Conservation (phyloP, 2,113 vertebrate species). For the Calonectris borealis region DNA sequence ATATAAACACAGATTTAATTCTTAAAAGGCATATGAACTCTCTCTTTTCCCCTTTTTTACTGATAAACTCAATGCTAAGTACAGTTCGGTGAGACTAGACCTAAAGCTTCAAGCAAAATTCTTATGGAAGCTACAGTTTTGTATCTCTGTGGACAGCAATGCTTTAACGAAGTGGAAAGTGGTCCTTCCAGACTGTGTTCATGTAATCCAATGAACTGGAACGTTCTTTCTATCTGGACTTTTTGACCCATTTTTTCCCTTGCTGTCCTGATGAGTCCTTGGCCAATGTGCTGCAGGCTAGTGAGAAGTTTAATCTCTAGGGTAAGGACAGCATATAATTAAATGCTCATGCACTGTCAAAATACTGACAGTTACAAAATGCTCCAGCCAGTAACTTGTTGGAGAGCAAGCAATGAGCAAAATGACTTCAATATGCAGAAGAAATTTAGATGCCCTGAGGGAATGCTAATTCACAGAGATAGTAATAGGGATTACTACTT, state of each 20-base stretch:
- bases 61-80: background rate
- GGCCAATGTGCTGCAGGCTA: background rate
- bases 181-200: background rate
- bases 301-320: background rate
- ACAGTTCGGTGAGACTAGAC: background rate
- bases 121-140: background rate
- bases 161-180: background rate
- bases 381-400: background rate
- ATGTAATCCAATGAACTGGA: background rate
- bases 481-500: constrained; percentile 11
- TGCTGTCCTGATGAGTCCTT: background rate
- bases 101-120: background rate
- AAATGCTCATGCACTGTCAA: constrained; percentile 29
- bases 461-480: constrained; percentile 17
- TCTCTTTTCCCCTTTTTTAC: background rate
- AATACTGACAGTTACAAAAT: constrained; percentile 24
- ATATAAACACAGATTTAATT: background rate
- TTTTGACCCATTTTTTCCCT: background rate
- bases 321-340: background rate
- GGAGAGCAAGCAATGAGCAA: constrained; percentile 9
- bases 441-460: background rate
- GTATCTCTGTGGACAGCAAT: background rate
- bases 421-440: constrained; percentile 56
- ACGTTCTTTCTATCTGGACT: background rate
- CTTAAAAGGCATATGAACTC: background rate